phyloP scores from a whole-genome alignment of 2,797 vertebrate species.

The Cheirogaleus major region DNA sequence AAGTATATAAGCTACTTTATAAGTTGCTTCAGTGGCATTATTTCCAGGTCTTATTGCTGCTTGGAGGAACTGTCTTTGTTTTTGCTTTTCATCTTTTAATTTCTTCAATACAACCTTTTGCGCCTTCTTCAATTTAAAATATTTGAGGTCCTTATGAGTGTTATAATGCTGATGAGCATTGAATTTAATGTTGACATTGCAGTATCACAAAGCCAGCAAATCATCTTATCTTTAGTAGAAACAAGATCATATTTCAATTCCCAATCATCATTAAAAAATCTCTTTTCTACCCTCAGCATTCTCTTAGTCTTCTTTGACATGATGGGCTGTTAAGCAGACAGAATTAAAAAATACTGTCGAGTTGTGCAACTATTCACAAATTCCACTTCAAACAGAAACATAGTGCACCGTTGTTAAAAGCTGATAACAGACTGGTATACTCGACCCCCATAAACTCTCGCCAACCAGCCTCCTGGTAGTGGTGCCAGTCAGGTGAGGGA shows the following conservation, averaged over 20 bases:
- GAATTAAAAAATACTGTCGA: neutral
- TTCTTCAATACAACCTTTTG: neutral
- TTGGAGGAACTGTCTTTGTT: neutral
- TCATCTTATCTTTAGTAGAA: neutral
- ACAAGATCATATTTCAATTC: neutral
- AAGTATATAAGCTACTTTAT: neutral
- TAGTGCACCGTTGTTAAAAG: neutral
- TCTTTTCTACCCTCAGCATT: neutral
- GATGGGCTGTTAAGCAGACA: neutral
- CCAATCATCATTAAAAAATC: neutral
- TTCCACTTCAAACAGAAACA: neutral
- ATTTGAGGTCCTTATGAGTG: neutral
- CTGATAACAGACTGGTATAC: neutral
- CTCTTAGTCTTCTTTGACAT: neutral
- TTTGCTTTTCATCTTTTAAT: neutral
- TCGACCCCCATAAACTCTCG: neutral
- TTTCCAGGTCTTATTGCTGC: neutral
- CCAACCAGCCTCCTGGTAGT: neutral
- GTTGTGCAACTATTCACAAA: neutral
- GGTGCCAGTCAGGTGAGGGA: neutral
- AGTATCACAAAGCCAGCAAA: neutral
- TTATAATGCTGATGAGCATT: neutral
- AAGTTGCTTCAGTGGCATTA: neutral
- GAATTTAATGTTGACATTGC: neutral
- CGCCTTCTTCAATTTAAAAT: neutral